Evolutionary conservation across 2,797 vertebrate genomes (phyloP).

Genomic region (Bradypus variegatus): DNA sequence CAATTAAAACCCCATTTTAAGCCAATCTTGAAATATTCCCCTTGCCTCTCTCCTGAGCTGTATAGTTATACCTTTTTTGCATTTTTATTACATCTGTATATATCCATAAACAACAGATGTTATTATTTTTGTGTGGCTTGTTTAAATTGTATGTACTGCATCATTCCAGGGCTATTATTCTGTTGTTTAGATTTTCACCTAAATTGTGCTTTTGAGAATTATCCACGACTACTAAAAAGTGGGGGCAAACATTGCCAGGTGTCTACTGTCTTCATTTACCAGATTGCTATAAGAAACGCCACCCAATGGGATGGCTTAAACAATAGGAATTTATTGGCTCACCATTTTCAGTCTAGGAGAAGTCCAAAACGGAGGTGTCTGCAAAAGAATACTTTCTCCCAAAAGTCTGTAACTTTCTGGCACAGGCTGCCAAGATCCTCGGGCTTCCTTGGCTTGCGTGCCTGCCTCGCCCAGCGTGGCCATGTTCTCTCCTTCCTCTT

Average conservation of each 20-base stretch:
- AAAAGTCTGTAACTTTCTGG: too few species aligned
- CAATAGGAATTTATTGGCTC: too few species aligned
- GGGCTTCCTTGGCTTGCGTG: too few species aligned
- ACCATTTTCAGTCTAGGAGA: too few species aligned
- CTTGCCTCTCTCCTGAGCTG: background rate
- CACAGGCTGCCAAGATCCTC: too few species aligned
- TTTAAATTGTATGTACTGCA: background rate
- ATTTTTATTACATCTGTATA: background rate
- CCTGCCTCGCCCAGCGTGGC: too few species aligned
- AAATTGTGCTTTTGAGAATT: background rate
- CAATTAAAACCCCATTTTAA: background rate
- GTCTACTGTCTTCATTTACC: too few species aligned
- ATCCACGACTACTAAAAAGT: background rate
- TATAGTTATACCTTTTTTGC: background rate
- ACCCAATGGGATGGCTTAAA: too few species aligned
- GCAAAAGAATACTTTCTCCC: too few species aligned
- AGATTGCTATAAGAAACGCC: too few species aligned
- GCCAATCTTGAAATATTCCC: background rate
- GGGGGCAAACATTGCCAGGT: background rate
- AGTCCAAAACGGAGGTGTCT: too few species aligned
- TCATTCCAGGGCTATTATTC: background rate
- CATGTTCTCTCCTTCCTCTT: too few species aligned
- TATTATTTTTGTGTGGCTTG: background rate
- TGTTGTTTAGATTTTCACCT: background rate
- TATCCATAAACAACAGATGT: background rate